Percentiles rank a stretch among this genome's conserved stretches.
Conservation (phyloP, 2,797 vertebrate genomes). For the Acanthis flammea region DNA sequence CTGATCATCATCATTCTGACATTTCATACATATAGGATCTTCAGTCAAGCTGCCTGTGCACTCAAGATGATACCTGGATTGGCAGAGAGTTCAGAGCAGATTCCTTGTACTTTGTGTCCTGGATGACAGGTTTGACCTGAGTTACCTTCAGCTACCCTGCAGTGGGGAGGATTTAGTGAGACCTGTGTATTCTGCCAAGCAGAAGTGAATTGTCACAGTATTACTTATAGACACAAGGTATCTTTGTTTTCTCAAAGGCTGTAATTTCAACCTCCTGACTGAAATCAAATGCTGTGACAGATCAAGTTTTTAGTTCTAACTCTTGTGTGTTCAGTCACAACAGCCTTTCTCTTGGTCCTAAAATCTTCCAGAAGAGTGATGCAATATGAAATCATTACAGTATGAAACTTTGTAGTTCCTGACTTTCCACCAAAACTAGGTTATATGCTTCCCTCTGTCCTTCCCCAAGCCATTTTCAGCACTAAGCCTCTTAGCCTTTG, state of each 20-base stretch:
- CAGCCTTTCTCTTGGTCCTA: not conserved
- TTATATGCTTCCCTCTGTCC: not conserved
- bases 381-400: not conserved
- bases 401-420: not conserved
- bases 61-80: not conserved
- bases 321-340: not conserved
- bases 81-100: not conserved
- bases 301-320: not conserved
- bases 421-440: not conserved
- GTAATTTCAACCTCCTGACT: not conserved
- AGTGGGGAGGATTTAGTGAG: not conserved
- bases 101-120: not conserved
- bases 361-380: not conserved
- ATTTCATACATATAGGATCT: not conserved
- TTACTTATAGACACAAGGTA: not conserved
- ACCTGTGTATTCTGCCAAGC: not conserved
- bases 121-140: not conserved
- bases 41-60: not conserved
- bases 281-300: not conserved
- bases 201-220: not conserved
- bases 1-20: not conserved
- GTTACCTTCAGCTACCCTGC: accelerated
- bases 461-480: not conserved
- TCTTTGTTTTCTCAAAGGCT: not conserved
- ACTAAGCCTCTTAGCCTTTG: not conserved